Evolutionary conservation across 1,140 invertebrate species (phyloP).

Genomic region (Rhynchophorus ferrugineus): DNA sequence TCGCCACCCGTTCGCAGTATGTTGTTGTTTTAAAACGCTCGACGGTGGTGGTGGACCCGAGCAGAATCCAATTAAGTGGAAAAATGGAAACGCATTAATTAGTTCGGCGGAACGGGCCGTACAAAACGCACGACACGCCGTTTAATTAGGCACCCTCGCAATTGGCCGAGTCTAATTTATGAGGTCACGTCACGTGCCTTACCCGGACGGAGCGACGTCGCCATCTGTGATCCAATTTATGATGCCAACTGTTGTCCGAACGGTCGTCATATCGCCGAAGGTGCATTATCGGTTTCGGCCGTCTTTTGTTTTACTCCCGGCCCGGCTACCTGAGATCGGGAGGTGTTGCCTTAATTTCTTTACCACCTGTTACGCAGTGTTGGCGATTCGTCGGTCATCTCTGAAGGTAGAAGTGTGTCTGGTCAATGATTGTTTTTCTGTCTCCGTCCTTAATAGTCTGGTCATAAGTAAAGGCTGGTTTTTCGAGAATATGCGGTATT

Average conservation of each 20-base stretch:
- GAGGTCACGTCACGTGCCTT: conserved; percentile 33
- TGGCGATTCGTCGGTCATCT: too few species aligned
- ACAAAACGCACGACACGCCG: conserved; percentile 24
- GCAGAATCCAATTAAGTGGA: conserved; percentile 11
- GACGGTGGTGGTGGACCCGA: too few species aligned
- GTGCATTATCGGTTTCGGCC: conserved; percentile 30
- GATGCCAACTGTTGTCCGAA: conserved; percentile 27
- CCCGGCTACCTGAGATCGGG: conserved; percentile 6
- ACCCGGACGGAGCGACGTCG: conserved; percentile 19
- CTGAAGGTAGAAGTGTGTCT: too few species aligned
- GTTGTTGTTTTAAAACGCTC: conserved; percentile 10
- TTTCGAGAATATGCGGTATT: too few species aligned
- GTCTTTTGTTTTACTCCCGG: conserved; percentile 20
- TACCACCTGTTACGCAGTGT: conserved; percentile 19
- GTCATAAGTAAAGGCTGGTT: too few species aligned
- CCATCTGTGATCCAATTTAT: conserved; percentile 35
- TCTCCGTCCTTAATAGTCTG: too few species aligned
- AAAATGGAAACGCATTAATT: conserved; percentile 15
- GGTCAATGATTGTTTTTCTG: too few species aligned
- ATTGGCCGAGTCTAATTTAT: conserved; percentile 33
- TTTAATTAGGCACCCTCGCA: conserved; percentile 34
- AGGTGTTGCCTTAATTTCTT: conserved; percentile 19
- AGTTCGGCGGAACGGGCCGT: not conserved
- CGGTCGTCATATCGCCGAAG: conserved; percentile 14
- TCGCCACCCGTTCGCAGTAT: conserved; percentile 7